Evolutionary conservation across 2,113 vertebrate genomes (phyloP).

Genomic region (Mobula birostris): DNA sequence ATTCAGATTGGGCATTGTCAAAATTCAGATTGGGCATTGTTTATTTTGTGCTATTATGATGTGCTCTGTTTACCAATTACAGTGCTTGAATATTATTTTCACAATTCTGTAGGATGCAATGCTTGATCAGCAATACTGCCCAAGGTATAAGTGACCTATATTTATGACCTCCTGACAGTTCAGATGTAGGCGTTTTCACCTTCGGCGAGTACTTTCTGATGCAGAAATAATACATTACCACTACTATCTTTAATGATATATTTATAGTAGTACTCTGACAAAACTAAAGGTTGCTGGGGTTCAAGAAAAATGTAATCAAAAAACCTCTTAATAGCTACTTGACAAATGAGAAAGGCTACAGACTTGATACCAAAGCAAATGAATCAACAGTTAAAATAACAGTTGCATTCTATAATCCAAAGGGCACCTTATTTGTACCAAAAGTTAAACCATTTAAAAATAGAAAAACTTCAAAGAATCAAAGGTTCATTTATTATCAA

Average conservation of each 20-base stretch:
- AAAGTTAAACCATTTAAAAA: not conserved
- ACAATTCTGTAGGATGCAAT: not conserved
- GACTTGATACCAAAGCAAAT: not conserved
- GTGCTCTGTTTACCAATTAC: conserved; percentile 35
- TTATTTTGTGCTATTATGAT: conserved; percentile 26
- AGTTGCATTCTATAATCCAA: not conserved
- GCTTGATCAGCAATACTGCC: not conserved
- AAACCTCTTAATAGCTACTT: not conserved
- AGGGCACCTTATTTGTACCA: not conserved
- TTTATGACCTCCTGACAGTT: not conserved
- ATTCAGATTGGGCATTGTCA: not conserved
- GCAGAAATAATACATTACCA: not conserved
- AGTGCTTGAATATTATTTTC: not conserved
- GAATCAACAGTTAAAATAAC: not conserved
- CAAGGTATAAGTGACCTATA: not conserved
- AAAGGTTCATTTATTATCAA: too few species aligned
- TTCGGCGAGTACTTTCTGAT: not conserved
- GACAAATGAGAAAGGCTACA: not conserved
- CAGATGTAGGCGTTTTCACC: not conserved
- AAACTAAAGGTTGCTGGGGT: not conserved
- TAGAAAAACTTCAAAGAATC: too few species aligned
- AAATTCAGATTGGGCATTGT: too few species aligned
- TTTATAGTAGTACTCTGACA: not conserved
- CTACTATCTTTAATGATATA: not conserved
- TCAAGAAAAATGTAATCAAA: not conserved